These are phyloP conservation scores for Amazona vittata DNA, from an alignment of 2,113 vertebrate genomes.

Conservation along the genomic window DNA sequence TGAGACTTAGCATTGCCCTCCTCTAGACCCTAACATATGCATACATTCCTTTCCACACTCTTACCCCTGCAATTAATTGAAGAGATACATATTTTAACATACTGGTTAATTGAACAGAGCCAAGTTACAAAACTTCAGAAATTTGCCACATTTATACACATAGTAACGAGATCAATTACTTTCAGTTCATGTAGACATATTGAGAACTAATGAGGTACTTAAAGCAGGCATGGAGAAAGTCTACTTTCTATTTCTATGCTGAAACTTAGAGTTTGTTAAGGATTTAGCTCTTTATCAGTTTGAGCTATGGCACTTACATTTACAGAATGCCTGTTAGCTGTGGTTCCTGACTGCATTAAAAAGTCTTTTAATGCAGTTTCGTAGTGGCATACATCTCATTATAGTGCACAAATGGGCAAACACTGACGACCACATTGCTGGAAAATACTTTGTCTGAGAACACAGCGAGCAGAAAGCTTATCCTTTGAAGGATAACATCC, in stretches of 20 bases:
- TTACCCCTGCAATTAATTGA: slow-evolving; percentile 26
- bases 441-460: slow-evolving; percentile 56
- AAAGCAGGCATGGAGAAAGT: slow-evolving; percentile 52
- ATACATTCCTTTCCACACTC: background rate
- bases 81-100: slow-evolving; percentile 40
- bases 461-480: slow-evolving; percentile 23
- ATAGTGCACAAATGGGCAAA: slow-evolving; percentile 48
- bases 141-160: slow-evolving; percentile 53
- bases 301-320: slow-evolving; percentile 59
- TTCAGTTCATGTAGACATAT: slow-evolving; percentile 56
- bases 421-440: slow-evolving; percentile 22
- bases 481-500: slow-evolving; percentile 64
- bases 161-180: slow-evolving; percentile 65
- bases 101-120: slow-evolving; percentile 42
- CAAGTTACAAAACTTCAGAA: slow-evolving; percentile 49
- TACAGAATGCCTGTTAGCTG: slow-evolving; percentile 63
- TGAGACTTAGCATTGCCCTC: background rate
- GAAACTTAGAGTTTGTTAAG: slow-evolving; percentile 63
- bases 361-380: slow-evolving; percentile 62
- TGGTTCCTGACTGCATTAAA: slow-evolving; percentile 61
- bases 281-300: slow-evolving; percentile 70
- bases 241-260: slow-evolving; percentile 61
- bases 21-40: slow-evolving; percentile 20
- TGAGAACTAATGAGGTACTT: slow-evolving; percentile 73
- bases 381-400: slow-evolving; percentile 59